A percentile compares a stretch with the other conserved stretches of the same genome.
These are phyloP conservation scores for Phortica okadai DNA, from an alignment of 2,888 invertebrate genomes.

Conservation along the genomic window DNA sequence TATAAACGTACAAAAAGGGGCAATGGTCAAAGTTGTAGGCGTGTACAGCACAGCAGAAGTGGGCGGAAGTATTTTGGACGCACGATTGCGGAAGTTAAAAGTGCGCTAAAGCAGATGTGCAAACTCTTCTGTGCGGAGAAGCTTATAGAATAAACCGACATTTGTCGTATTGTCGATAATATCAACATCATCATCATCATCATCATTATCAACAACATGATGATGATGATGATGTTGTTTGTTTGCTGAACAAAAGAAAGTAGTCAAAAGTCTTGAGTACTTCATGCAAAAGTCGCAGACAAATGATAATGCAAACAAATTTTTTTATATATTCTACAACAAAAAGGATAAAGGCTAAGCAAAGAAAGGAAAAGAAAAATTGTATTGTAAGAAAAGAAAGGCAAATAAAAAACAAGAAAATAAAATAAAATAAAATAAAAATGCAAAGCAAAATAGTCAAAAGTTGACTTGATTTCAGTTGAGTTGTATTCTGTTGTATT, in stretches of 20 bases:
- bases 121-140: background rate
- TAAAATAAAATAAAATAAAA: background rate
- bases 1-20: background rate
- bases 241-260: background rate
- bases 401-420: background rate
- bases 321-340: background rate
- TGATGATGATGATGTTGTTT: background rate
- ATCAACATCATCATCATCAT: background rate
- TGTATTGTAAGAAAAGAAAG: background rate
- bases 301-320: background rate
- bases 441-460: background rate
- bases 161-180: background rate
- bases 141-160: too few species aligned
- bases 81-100: slow-evolving; percentile 30
- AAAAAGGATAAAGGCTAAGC: background rate
- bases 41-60: background rate
- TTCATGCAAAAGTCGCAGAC: background rate
- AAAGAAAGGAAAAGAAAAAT: background rate
- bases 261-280: background rate
- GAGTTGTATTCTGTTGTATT: background rate
- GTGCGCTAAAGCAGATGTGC: slow-evolving; percentile 24
- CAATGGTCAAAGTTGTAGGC: slow-evolving; percentile 7
- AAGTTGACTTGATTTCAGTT: background rate
- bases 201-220: background rate
- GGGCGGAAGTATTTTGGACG: background rate